These are phyloP conservation scores for Microctonus brassicae DNA, from an alignment of 2,888 invertebrate species.

Conservation along the genomic window DNA sequence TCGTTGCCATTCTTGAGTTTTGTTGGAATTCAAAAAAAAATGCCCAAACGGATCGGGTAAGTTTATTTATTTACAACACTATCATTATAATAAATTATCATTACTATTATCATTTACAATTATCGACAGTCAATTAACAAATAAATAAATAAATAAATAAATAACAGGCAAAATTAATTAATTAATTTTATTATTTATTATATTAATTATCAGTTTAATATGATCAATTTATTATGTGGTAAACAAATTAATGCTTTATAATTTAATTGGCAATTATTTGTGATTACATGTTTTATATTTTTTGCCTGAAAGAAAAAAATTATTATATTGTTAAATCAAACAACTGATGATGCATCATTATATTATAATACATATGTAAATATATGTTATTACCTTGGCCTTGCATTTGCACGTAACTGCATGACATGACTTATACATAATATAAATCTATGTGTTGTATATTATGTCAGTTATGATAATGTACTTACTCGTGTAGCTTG, in stretches of 20 bases:
- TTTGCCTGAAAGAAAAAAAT: background rate
- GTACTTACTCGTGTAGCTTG: background rate
- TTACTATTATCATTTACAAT: background rate
- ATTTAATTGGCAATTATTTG: background rate
- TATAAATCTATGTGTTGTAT: conserved; percentile 2
- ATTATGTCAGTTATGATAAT: background rate
- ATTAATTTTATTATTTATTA: background rate
- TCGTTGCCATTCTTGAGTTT: conserved; percentile 94
- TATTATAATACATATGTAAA: no score
- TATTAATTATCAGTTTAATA: no score
- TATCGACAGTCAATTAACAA: background rate
- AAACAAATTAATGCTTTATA: background rate
- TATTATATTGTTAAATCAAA: no score
- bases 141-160: no score
- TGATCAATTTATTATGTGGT: no score
- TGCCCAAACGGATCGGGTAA: conserved; percentile 81
- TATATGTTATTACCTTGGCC: no score
- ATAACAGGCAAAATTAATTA: background rate
- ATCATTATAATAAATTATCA: background rate
- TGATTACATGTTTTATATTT: background rate
- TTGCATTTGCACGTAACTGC: conserved; percentile 14
- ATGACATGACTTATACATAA: conserved; percentile 7
- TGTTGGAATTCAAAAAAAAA: conserved; percentile 95
- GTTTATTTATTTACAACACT: conserved; percentile 52
- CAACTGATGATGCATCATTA: background rate